These are phyloP conservation scores for Sterna hirundo DNA, from an alignment of 2,113 vertebrate genomes.

Conservation along the genomic window DNA sequence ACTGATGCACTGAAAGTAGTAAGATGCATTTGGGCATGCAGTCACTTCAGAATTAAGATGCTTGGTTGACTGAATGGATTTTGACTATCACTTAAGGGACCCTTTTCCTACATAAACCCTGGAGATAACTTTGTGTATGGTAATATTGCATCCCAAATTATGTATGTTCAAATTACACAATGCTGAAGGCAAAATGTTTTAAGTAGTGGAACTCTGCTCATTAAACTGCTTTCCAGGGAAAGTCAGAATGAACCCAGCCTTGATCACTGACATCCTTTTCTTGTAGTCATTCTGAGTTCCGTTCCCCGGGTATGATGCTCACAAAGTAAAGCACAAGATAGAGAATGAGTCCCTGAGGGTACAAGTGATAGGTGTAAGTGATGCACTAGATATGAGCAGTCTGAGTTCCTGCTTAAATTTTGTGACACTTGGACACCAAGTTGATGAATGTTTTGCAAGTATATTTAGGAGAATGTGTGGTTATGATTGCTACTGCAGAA, in stretches of 20 bases:
- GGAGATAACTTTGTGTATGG: not conserved
- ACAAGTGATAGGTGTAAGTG: not conserved
- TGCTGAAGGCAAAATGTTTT: not conserved
- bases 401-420: not conserved
- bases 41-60: not conserved
- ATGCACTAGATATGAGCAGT: not conserved
- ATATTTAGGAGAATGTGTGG: not conserved
- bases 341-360: not conserved
- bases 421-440: not conserved
- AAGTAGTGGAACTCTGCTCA: not conserved
- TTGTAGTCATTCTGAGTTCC: not conserved
- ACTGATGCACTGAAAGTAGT: accelerated
- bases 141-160: not conserved
- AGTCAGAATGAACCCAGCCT: not conserved
- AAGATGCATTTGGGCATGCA: not conserved
- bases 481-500: not conserved
- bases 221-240: not conserved
- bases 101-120: not conserved
- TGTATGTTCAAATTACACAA: not conserved
- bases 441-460: not conserved
- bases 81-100: not conserved
- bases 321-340: not conserved
- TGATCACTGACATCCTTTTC: not conserved
- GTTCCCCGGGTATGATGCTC: not conserved
- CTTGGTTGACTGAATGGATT: not conserved